phyloP scores from a whole-genome alignment of 2,113 vertebrate genomes.

The Vireo altiloquus region DNA sequence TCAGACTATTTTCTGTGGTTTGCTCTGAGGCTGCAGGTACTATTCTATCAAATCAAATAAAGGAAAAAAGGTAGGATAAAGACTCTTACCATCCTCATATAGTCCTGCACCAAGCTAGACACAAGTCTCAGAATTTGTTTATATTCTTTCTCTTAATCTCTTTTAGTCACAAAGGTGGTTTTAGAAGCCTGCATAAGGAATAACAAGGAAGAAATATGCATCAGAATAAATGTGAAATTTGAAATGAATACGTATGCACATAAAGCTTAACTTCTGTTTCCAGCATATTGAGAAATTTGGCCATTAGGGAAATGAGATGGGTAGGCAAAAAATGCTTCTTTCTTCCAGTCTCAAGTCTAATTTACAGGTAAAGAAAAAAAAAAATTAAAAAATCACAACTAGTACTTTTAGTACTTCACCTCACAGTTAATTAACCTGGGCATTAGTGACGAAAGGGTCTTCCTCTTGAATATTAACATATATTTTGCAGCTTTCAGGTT shows the following conservation, averaged over 20 bases:
- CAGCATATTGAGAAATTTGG: not conserved
- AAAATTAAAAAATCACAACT: rapidly evolving
- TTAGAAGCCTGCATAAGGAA: not conserved
- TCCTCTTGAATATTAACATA: not conserved
- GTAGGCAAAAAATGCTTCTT: not conserved
- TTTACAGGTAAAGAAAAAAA: not conserved
- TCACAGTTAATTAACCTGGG: not conserved
- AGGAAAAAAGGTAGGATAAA: not conserved
- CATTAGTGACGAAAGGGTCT: not conserved
- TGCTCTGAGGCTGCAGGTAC: not conserved
- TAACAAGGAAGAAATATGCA: not conserved
- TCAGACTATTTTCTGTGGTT: not conserved
- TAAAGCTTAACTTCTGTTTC: not conserved
- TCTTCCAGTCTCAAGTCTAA: not conserved
- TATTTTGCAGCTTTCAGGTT: not conserved
- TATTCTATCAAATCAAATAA: not conserved
- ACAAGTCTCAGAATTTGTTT: not conserved
- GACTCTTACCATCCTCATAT: not conserved
- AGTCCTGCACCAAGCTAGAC: not conserved
- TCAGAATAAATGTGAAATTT: not conserved
- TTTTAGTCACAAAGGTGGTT: not conserved
- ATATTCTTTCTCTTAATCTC: not conserved
- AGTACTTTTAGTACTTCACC: not conserved
- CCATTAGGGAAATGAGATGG: not conserved
- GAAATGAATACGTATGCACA: not conserved